These are phyloP conservation scores for Kryptolebias ocellatus DNA, from an alignment of 2,797 vertebrate genomes.

Conservation along the genomic window DNA sequence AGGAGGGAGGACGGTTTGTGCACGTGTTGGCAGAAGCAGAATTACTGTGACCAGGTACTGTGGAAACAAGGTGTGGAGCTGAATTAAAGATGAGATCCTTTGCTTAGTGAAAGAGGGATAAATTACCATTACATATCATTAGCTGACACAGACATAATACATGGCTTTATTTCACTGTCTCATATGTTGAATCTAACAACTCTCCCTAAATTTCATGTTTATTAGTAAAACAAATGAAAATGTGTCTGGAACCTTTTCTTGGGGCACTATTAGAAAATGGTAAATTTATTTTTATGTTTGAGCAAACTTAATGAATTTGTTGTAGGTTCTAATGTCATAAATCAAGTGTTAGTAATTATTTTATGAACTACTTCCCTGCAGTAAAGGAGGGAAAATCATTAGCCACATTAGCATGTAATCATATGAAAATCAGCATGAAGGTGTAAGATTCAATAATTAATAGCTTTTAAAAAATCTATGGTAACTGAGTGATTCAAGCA, in stretches of 20 bases:
- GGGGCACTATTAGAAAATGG: background rate
- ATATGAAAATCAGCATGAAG: no score
- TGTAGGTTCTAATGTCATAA: no score
- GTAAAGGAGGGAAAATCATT: no score
- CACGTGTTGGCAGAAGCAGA: conserved; percentile 19
- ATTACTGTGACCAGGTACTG: conserved; percentile 18
- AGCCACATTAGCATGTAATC: no score
- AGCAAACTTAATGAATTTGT: conserved; percentile 3
- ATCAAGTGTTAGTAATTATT: no score
- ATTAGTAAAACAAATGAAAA: background rate
- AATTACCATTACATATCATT: conserved; percentile 22
- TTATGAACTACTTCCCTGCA: no score
- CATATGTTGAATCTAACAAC: conserved; percentile 7
- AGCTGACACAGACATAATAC: conserved; percentile 30
- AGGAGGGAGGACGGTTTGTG: conserved; percentile 35
- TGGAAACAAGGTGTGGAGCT: conserved; percentile 1
- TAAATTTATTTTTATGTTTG: background rate
- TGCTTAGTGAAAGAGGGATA: conserved; percentile 28
- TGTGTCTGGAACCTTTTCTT: background rate
- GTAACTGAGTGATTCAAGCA: no score
- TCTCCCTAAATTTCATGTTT: conserved; percentile 8
- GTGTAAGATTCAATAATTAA: no score
- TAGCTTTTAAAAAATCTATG: no score
- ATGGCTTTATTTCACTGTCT: background rate
- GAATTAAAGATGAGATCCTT: conserved; percentile 31